These are phyloP conservation scores for Coleophora flavipennella DNA, from an alignment of 2,888 invertebrate genomes.

Conservation along the genomic window DNA sequence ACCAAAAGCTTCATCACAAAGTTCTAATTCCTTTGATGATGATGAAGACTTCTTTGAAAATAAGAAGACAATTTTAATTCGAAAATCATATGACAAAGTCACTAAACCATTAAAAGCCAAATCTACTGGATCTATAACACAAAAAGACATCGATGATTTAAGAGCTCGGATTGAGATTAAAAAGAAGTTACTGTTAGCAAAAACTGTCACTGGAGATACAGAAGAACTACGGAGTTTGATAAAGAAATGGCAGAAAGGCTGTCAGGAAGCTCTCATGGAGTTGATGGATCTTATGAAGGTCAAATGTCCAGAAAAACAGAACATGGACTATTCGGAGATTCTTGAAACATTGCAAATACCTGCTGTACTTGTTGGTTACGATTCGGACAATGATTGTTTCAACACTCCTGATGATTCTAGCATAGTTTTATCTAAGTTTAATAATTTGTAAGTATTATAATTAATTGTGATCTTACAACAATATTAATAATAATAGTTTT, in stretches of 20 bases:
- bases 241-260: conserved; percentile 68
- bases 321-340: conserved; percentile 61
- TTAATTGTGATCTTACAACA: conserved; percentile 9
- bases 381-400: conserved; percentile 63
- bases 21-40: conserved; percentile 22
- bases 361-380: conserved; percentile 56
- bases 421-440: conserved; percentile 40
- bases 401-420: conserved; percentile 44
- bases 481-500: not conserved
- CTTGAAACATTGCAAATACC: conserved; percentile 64
- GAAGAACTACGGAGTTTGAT: conserved; percentile 60
- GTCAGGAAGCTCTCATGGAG: conserved; percentile 64
- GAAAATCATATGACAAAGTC: conserved; percentile 50
- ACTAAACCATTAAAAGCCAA: conserved; percentile 44
- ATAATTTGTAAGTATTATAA: conserved; percentile 21
- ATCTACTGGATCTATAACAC: conserved; percentile 60
- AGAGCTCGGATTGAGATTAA: conserved; percentile 54
- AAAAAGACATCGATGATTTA: conserved; percentile 53
- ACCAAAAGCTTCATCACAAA: conserved; percentile 26
- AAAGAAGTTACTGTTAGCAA: conserved; percentile 46
- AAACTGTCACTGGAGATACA: conserved; percentile 50
- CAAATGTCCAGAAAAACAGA: conserved; percentile 46
- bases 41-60: conserved; percentile 47
- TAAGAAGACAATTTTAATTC: conserved; percentile 47
- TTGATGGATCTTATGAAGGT: conserved; percentile 56